These are phyloP conservation scores for Nilaparvata lugens DNA, from an alignment of 1,140 invertebrate species.

Conservation along the genomic window DNA sequence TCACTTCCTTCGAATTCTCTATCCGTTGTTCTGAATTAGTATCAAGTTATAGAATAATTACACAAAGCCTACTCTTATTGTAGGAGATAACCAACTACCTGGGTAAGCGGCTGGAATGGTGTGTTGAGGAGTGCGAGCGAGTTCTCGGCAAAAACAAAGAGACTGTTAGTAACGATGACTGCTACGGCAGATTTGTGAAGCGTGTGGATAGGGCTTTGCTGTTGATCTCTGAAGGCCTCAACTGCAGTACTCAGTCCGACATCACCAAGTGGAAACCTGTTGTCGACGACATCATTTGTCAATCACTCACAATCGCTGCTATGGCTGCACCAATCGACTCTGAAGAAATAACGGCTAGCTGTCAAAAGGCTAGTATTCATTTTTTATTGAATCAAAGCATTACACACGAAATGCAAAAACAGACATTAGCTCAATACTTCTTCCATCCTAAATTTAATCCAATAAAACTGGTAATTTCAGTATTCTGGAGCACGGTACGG, in stretches of 20 bases:
- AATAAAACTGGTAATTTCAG: too few relatives aligned
- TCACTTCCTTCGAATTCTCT: too few relatives aligned
- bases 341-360: constrained; percentile 21
- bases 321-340: constrained; percentile 17
- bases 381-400: too few relatives aligned
- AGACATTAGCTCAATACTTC: too few relatives aligned
- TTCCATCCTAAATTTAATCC: too few relatives aligned
- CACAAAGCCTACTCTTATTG: neutral
- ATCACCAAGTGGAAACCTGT: neutral
- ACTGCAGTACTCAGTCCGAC: neutral
- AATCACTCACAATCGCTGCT: constrained; percentile 23
- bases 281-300: constrained; percentile 22
- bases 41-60: too few relatives aligned
- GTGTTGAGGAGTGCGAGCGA: neutral
- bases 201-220: constrained; percentile 5
- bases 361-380: constrained; percentile 20
- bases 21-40: too few relatives aligned
- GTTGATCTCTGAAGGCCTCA: neutral
- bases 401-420: neutral
- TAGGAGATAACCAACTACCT: constrained; percentile 7
- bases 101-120: constrained; percentile 3
- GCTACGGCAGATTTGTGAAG: constrained; percentile 2
- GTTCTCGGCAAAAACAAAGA: neutral
- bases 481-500: too few relatives aligned
- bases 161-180: neutral